A percentile compares a stretch with the other conserved stretches of the same genome.
phyloP scores from a whole-genome alignment of 2,888 invertebrate species.

The Hyalella azteca region DNA sequence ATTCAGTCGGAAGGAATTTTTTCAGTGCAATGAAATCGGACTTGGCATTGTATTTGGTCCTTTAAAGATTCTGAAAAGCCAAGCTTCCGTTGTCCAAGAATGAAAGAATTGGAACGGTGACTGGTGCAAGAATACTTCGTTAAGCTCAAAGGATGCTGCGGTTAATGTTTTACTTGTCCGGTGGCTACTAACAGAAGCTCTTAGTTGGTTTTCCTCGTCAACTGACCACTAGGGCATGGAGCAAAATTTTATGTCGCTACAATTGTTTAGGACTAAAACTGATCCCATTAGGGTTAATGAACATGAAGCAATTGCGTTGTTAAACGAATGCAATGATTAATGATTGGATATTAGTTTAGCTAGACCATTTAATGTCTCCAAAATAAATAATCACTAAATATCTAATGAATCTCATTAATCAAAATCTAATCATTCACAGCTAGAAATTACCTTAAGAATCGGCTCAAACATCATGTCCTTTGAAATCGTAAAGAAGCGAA shows the following conservation, averaged over 20 bases:
- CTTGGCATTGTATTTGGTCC: background rate
- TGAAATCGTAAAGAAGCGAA: no score
- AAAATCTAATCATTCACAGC: no score
- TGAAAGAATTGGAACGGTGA: background rate
- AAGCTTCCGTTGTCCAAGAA: conserved; percentile 11
- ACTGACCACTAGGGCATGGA: background rate
- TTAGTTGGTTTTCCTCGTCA: background rate
- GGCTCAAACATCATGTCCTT: no score
- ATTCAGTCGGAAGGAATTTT: background rate
- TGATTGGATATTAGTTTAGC: no score
- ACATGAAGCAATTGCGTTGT: background rate
- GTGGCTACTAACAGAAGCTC: background rate
- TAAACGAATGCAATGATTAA: no score
- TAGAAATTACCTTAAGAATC: no score
- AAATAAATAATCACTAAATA: no score
- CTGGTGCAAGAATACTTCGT: conserved; percentile 1
- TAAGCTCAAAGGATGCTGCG: conserved; percentile 21
- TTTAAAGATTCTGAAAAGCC: background rate
- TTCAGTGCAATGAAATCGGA: background rate
- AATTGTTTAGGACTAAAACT: background rate
- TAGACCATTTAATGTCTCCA: no score
- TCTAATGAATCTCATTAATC: no score
- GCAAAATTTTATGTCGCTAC: background rate
- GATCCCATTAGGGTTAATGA: background rate
- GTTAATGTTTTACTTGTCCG: conserved; percentile 5